Conservation (phyloP, 2,888 invertebrate genomes). For the Drosophila neonasuta region DNA sequence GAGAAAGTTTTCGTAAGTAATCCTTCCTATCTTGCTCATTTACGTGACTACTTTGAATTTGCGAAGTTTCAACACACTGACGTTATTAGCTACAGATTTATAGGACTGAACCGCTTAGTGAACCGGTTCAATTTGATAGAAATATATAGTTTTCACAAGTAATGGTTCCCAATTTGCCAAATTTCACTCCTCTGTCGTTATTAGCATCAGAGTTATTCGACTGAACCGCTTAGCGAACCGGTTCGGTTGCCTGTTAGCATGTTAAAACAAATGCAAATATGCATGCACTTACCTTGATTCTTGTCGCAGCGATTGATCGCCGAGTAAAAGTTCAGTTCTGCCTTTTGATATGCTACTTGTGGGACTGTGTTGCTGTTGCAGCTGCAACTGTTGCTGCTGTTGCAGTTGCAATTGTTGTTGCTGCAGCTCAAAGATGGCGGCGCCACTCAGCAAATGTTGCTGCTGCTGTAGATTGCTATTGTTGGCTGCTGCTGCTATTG, state of each 20-base stretch:
- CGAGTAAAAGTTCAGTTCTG: constrained; percentile 82
- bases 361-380: constrained; percentile 78
- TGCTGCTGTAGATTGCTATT: constrained; percentile 39
- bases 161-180: not conserved
- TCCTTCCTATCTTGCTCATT: no score
- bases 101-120: no score
- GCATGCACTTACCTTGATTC: constrained; percentile 79
- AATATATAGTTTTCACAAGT: no score
- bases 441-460: constrained; percentile 44
- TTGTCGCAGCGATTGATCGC: constrained; percentile 81
- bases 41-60: no score
- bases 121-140: no score
- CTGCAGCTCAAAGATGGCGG: constrained; percentile 47
- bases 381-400: constrained; percentile 54
- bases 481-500: constrained; percentile 42
- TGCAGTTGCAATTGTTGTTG: constrained; percentile 41
- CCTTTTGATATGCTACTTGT: constrained; percentile 83
- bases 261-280: not conserved
- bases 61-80: no score
- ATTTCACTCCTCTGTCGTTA: not conserved
- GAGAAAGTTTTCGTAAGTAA: no score
- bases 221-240: not conserved
- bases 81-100: no score
- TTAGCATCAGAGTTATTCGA: not conserved
- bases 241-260: not conserved